Percentiles rank a stretch among this genome's conserved stretches.
These are phyloP conservation scores for Folsomia candida DNA, from an alignment of 2,888 invertebrate species.

Conservation along the genomic window DNA sequence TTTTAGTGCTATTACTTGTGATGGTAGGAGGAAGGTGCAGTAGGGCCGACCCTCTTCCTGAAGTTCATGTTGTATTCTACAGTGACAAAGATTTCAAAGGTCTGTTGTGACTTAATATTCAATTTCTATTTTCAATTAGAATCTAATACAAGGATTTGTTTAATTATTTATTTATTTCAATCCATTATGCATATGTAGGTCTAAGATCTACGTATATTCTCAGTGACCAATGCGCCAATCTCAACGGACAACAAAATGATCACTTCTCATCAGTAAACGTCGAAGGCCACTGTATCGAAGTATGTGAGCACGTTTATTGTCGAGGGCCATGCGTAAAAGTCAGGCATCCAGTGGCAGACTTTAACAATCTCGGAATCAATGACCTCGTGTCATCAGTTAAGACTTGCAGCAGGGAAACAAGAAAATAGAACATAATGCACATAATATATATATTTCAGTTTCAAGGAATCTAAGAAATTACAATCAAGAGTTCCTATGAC, in stretches of 20 bases:
- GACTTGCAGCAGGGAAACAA: background rate
- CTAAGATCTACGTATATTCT: background rate
- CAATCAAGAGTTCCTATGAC: no score
- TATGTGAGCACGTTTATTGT: slow-evolving; percentile 31
- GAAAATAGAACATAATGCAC: background rate
- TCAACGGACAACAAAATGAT: slow-evolving; percentile 32
- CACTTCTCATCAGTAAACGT: slow-evolving; percentile 33
- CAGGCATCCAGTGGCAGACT: slow-evolving; percentile 9
- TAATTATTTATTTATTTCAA: no score
- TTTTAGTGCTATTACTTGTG: no score
- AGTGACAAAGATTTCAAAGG: background rate
- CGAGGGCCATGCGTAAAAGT: slow-evolving; percentile 23
- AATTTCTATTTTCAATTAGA: no score
- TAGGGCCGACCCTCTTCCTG: no score
- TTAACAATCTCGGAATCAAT: slow-evolving; percentile 18
- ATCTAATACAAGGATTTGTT: no score
- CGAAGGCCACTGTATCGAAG: slow-evolving; percentile 22
- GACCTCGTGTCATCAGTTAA: slow-evolving; percentile 31
- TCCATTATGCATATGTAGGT: no score
- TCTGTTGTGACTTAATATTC: no score
- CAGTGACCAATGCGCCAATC: slow-evolving; percentile 24
- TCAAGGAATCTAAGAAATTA: no score
- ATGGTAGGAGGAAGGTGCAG: no score
- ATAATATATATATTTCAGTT: no score
- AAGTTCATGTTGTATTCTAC: background rate